Conservation (phyloP, 2,113 vertebrate species). For the Orthonyx spaldingii region DNA sequence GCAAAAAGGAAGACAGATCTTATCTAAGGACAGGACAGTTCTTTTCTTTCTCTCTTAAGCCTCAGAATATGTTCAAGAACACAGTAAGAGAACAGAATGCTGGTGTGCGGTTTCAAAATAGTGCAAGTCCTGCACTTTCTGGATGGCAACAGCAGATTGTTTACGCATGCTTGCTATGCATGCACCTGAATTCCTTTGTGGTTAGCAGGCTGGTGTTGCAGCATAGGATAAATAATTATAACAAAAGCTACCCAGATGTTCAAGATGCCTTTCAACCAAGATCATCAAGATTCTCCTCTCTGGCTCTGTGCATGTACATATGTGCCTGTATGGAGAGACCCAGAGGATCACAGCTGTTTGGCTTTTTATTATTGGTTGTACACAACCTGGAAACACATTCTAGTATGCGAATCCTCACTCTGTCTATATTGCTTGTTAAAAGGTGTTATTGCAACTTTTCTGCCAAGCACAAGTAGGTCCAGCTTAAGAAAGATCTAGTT, state of each 20-base stretch:
- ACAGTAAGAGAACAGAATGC: not conserved
- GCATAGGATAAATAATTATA: not conserved
- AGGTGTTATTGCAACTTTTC: not conserved
- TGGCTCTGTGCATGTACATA: not conserved
- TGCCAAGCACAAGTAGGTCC: not conserved
- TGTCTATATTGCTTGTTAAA: not conserved
- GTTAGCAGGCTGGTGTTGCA: not conserved
- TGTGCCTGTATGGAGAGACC: not conserved
- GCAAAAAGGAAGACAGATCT: not conserved
- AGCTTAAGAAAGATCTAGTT: not conserved
- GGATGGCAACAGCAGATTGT: not conserved
- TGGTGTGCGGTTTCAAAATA: not conserved
- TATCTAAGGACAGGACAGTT: not conserved
- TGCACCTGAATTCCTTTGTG: not conserved
- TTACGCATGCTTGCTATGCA: rapidly evolving
- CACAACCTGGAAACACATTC: not conserved
- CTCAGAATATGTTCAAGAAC: not conserved
- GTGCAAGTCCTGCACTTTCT: not conserved
- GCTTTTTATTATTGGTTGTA: not conserved
- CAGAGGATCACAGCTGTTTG: not conserved
- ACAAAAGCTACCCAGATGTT: not conserved
- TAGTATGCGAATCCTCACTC: not conserved
- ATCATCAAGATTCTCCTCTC: not conserved
- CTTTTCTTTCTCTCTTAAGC: not conserved
- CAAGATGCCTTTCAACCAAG: not conserved